Percentiles rank a stretch among this genome's conserved stretches.
Evolutionary conservation across 2,113 vertebrate species (phyloP).

Genomic region (Proteles cristata): DNA sequence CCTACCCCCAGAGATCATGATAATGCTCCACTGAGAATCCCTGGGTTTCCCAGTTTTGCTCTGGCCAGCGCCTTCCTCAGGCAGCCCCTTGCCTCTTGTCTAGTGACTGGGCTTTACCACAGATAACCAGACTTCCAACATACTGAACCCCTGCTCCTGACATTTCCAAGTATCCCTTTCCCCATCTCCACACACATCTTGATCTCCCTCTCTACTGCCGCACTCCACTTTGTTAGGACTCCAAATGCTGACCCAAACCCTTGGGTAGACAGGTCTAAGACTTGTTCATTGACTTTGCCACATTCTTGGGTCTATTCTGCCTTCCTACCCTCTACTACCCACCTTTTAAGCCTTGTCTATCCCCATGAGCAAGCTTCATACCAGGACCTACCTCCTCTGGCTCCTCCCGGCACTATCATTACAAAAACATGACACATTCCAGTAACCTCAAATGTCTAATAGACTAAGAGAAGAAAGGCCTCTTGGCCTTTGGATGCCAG

Average conservation of each 20-base stretch:
- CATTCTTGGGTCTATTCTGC: not conserved
- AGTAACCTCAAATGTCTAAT: not conserved
- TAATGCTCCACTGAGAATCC: not conserved
- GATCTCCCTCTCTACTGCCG: not conserved
- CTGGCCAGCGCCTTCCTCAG: not conserved
- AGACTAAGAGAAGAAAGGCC: not conserved
- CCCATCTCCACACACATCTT: not conserved
- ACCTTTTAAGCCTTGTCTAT: not conserved
- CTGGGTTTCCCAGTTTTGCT: not conserved
- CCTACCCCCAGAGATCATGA: not conserved
- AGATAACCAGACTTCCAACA: not conserved
- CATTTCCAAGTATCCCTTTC: not conserved
- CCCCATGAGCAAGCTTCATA: not conserved
- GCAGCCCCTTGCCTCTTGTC: not conserved
- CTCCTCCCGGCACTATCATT: not conserved
- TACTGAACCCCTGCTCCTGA: not conserved
- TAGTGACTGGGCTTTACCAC: not conserved
- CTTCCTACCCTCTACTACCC: not conserved
- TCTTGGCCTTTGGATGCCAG: not conserved
- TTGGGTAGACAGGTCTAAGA: too few species aligned
- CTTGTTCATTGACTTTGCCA: not conserved
- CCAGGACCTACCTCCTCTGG: not conserved
- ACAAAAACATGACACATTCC: slow-evolving; percentile 2
- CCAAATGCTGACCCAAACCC: not conserved
- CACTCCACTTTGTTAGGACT: not conserved